Conservation (phyloP, 2,797 vertebrate genomes). For the Squalus acanthias region DNA sequence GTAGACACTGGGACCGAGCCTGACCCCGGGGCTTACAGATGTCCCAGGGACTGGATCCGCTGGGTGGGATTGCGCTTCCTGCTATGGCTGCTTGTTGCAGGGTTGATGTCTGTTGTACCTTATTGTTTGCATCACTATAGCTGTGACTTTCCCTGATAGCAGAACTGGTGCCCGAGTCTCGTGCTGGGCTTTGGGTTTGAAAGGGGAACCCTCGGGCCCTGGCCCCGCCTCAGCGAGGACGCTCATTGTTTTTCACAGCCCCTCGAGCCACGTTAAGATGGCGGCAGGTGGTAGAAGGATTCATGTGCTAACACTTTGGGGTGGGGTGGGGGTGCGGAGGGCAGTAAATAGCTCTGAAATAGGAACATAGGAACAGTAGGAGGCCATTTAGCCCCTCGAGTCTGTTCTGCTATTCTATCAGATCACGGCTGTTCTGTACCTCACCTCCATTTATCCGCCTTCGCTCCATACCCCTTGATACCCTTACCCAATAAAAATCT, state of each 20-base stretch:
- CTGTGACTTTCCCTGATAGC: no score
- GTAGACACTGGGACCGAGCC: no score
- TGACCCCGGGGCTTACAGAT: no score
- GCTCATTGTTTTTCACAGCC: neutral
- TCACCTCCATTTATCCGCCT: no score
- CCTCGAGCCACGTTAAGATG: neutral
- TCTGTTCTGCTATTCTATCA: neutral
- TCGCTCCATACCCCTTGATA: no score
- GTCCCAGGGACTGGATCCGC: no score
- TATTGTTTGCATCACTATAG: no score
- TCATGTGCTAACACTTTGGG: neutral
- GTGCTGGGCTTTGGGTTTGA: neutral
- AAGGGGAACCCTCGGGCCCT: neutral
- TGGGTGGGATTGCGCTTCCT: no score
- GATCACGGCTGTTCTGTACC: neutral
- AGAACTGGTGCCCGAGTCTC: no score
- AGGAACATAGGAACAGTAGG: neutral
- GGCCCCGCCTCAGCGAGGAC: neutral
- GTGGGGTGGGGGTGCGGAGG: neutral
- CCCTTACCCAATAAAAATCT: no score
- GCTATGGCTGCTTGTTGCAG: no score
- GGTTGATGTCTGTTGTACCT: no score
- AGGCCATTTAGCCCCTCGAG: neutral
- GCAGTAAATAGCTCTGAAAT: neutral
- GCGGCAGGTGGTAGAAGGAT: neutral